phyloP scores from a whole-genome alignment of 2,113 vertebrate genomes.

The Calidris pygmaea region DNA sequence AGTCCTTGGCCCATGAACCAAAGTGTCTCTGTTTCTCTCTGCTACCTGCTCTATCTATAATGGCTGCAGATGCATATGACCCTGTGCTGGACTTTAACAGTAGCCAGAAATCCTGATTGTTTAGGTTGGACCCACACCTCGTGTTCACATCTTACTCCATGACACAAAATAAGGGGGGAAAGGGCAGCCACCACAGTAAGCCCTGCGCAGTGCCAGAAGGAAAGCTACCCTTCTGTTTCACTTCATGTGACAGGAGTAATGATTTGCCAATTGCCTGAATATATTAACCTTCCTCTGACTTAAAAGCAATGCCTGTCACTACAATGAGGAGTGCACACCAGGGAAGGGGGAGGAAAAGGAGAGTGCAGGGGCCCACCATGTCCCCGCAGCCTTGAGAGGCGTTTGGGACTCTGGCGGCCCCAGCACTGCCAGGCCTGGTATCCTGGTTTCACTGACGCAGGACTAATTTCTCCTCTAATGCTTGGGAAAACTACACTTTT shows the following conservation, averaged over 20 bases:
- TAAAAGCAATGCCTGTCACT: background rate
- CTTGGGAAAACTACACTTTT: background rate
- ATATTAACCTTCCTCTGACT: background rate
- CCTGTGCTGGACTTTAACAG: background rate
- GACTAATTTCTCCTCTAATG: background rate
- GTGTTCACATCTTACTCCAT: background rate
- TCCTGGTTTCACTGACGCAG: background rate
- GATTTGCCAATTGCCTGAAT: background rate
- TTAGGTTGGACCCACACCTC: background rate
- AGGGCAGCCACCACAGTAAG: background rate
- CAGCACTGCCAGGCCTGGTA: background rate
- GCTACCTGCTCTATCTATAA: background rate
- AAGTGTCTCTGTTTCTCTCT: background rate
- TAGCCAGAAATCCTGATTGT: background rate
- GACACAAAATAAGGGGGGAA: background rate
- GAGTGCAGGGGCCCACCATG: background rate
- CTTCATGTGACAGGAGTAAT: background rate
- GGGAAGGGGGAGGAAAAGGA: background rate
- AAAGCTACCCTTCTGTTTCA: background rate
- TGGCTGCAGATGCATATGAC: background rate
- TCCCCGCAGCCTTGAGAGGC: background rate
- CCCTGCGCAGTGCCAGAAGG: background rate
- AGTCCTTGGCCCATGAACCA: background rate
- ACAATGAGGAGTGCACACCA: background rate
- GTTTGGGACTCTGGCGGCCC: background rate